These are phyloP conservation scores for Vanacampus margaritifer DNA, from an alignment of 2,113 vertebrate genomes.

Conservation along the genomic window DNA sequence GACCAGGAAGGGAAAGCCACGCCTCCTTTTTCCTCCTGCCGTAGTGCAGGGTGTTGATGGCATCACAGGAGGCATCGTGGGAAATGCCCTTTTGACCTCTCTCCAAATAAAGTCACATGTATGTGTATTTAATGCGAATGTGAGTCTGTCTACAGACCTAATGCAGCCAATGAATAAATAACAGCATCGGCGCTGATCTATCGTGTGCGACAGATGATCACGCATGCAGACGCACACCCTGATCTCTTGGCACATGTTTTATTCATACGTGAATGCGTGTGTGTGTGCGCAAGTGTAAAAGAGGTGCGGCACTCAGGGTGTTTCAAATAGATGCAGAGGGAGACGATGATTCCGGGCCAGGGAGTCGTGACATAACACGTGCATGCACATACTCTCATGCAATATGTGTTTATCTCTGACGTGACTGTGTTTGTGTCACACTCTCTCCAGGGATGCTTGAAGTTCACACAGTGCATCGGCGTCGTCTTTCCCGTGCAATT, in stretches of 20 bases:
- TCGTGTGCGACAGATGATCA: slow-evolving; percentile 43
- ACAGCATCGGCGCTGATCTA: slow-evolving; percentile 26
- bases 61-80: slow-evolving; percentile 51
- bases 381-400: too few relatives aligned
- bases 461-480: not conserved
- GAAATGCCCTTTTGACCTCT: slow-evolving; percentile 53
- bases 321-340: slow-evolving; percentile 9
- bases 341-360: slow-evolving; percentile 17
- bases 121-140: not conserved
- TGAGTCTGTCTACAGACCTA: not conserved
- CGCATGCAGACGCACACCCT: slow-evolving; percentile 34
- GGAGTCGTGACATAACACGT: slow-evolving; percentile 3
- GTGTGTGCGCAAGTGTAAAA: slow-evolving; percentile 3
- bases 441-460: not conserved
- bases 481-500: too few relatives aligned
- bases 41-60: slow-evolving; percentile 48
- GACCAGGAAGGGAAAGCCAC: slow-evolving; percentile 70
- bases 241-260: slow-evolving; percentile 31
- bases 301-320: slow-evolving; percentile 39
- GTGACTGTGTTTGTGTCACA: not conserved
- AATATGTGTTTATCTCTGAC: slow-evolving; percentile 20
- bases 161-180: slow-evolving; percentile 19
- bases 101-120: too few relatives aligned
- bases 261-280: slow-evolving; percentile 21
- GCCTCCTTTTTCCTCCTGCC: slow-evolving; percentile 46